Evolutionary conservation across 2,888 invertebrate genomes (phyloP).

Genomic region (Caenorhabditis uteleia): DNA sequence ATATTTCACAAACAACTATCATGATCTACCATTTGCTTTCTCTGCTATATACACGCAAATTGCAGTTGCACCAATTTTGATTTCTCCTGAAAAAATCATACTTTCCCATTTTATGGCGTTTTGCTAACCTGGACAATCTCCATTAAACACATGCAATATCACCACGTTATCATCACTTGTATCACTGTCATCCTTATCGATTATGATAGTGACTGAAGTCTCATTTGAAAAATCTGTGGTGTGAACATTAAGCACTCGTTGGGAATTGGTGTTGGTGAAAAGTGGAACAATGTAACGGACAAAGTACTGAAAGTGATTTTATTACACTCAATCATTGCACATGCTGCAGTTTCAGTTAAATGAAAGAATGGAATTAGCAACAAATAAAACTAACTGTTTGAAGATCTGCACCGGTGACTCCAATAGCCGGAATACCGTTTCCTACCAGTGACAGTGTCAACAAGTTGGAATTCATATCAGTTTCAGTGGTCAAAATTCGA

Average conservation of each 20-base stretch:
- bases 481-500: conserved; percentile 12
- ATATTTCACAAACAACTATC: too few relatives aligned
- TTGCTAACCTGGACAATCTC: background rate
- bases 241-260: conserved; percentile 24
- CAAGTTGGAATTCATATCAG: background rate
- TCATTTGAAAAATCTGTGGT: conserved; percentile 2
- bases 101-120: background rate
- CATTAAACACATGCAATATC: conserved; percentile 15
- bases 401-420: background rate
- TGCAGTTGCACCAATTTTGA: background rate
- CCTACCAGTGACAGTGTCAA: conserved; percentile 13
- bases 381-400: conserved; percentile 7
- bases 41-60: background rate
- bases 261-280: conserved; percentile 14
- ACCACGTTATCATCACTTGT: background rate
- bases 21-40: background rate
- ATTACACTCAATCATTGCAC: too few relatives aligned
- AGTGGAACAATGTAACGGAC: conserved; percentile 11
- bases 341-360: too few relatives aligned
- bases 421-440: conserved; percentile 15
- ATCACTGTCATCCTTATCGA: conserved; percentile 10
- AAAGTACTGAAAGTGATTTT: conserved; percentile 18
- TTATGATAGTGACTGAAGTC: background rate
- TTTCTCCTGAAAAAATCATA: background rate
- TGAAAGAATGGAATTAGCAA: background rate